Base-by-base conservation (phyloP, 2,113 vertebrate genomes). In the Zootoca vivipara region DNA sequence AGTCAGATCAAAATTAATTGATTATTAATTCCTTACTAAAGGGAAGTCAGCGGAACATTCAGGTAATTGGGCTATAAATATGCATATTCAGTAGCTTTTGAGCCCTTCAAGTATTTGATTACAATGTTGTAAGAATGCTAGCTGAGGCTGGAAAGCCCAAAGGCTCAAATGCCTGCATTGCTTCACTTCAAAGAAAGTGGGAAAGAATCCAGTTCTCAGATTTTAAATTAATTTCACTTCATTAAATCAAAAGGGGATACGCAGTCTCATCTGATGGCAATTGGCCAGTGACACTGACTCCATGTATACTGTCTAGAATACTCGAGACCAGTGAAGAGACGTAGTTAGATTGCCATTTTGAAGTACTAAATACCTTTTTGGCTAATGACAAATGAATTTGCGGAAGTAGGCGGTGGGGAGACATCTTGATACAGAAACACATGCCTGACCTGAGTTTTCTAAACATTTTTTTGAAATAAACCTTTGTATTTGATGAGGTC, bases 201-300 rank as follows among this genome's bases (percentile, higher is more conserved):
- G 88, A 87, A 91, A 89, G 79, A 33, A 62, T 35, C 56, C 15
- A 5, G 33, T 52, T 80, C 16, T 33, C 52, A 58, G 40, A 28
- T 78, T 58, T 91, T 78, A 91, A 15, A 67, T 90, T 94, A 78
- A 90, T 90, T 93, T 91, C 82, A 89, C 18, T 87, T 74, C 56
- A 67, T 52, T 81, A 58, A 40, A 74, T 78, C 40, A 28, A 30
- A 78, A 78, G 4, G 8, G 67, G 28, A 69, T 69, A 26, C 67
- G 30, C 67, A 10, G 26, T 30, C 46, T 52, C 40, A 46, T 52
- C 46, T 52, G 28, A 78, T 78, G 40, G 13, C 58, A 62, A 62
- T 62, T 62, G 13, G 58, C 58, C 40, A 52, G 38, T 26, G 40
- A 46, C 40, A 78, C 35, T 40, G 73, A 77, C 38, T 77, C 22